These are phyloP conservation scores for Alouatta caraya DNA, from an alignment of 2,797 vertebrate species.

Conservation along the genomic window DNA sequence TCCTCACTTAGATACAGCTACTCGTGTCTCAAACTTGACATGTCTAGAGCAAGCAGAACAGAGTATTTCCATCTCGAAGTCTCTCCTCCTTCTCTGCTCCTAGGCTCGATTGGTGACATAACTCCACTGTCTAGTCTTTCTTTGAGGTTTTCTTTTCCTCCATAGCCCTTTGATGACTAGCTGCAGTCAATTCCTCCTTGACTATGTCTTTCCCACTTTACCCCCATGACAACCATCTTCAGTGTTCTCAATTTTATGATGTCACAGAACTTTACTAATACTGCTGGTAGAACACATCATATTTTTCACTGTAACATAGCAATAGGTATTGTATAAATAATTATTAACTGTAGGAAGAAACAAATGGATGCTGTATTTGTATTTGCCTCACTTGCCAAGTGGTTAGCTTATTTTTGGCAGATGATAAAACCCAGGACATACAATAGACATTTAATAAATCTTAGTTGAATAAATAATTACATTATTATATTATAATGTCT, in stretches of 20 bases:
- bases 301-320: not conserved
- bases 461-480: not conserved
- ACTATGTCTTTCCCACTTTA: not conserved
- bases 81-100: not conserved
- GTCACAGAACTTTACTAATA: not conserved
- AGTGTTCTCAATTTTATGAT: not conserved
- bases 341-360: not conserved
- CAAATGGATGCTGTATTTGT: not conserved
- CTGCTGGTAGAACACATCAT: not conserved
- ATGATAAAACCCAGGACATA: not conserved
- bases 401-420: not conserved
- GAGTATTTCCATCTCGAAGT: not conserved
- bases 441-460: not conserved
- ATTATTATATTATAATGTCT: not conserved
- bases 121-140: not conserved
- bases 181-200: not conserved
- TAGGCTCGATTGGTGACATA: not conserved
- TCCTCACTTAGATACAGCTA: not conserved
- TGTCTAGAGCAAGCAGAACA: not conserved
- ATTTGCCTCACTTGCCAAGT: not conserved
- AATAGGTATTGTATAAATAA: not conserved
- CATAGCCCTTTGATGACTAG: not conserved
- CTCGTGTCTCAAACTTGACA: not conserved
- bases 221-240: not conserved
- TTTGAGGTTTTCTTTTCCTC: not conserved